Percentiles rank a stretch among this genome's conserved stretches.
Conservation (phyloP, 1,140 invertebrate species). For the Colletes latitarsis region DNA sequence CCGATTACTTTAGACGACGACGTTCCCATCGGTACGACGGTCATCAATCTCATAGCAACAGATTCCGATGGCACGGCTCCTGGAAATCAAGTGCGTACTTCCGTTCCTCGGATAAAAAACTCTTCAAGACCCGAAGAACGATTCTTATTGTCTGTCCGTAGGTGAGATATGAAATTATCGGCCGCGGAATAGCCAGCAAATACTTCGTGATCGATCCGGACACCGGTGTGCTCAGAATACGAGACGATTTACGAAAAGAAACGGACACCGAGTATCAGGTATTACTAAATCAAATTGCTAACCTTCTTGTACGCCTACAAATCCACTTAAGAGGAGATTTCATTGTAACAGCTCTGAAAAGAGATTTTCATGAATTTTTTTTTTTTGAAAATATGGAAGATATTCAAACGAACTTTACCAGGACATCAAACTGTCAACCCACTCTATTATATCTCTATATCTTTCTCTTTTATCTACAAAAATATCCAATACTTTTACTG, state of each 20-base stretch:
- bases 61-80: conserved; percentile 92
- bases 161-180: conserved; percentile 90
- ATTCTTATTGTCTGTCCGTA: conserved; percentile 58
- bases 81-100: conserved; percentile 86
- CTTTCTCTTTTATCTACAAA: no score
- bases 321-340: no score
- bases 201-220: conserved; percentile 94
- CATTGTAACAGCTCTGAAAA: no score
- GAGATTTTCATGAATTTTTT: no score
- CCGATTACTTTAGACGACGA: conserved; percentile 93
- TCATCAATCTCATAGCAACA: conserved; percentile 89
- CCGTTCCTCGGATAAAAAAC: not conserved
- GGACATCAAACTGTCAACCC: no score
- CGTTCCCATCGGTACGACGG: conserved; percentile 88
- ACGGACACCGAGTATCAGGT: conserved; percentile 92
- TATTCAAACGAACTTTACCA: no score
- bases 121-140: not conserved
- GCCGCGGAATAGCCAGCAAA: conserved; percentile 88
- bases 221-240: conserved; percentile 88
- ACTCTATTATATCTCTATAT: no score
- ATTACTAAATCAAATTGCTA: not conserved
- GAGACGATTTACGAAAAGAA: conserved; percentile 92
- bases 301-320: no score
- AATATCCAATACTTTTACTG: no score
- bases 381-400: no score